Evolutionary conservation across 2,888 invertebrate species (phyloP), one percentile per base, ranked within the genome.

Genomic region (Pyrochroa serraticornis): DNA sequence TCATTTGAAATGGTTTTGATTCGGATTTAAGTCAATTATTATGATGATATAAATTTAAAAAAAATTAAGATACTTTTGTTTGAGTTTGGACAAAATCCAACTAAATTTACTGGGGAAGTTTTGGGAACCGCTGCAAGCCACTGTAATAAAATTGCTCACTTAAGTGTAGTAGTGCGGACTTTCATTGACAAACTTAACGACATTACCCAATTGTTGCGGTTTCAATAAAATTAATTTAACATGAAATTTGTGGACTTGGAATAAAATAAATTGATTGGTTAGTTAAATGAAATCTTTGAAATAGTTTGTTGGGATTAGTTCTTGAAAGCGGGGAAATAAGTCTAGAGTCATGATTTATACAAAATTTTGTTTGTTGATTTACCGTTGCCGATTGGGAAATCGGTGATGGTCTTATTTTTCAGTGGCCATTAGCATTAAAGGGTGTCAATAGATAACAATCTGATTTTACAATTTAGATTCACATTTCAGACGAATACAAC

Each of bases 391-490:
- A 53, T 46, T 22, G 22, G 22, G 5, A 22, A 22, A 22, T 22
- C n/a, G n/a, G n/a, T n/a, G n/a, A n/a, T 22, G 22, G 22, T 46
- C 46, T 53, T 53, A 53, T 53, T 38, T 33, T 8, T 35, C 46
- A 41, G 39, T 53, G 46, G 38, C 39, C 41, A 49, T 49, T 43
- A 56, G 22, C 56, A 58, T 58, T 46, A 43, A 63, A 58, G 55
- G 58, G 60, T 63, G 63, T 58, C 58, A 60, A 59, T 63, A 62
- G 62, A 63, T 60, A 63, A 63, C 58, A 58, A 58, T 56, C 49
- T 55, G 30, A 37, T 47, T 63, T 63, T 56, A 60, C 60, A 60
- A 63, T 63, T 63, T 58, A 58, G 51, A 60, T 63, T 60, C 53
- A 44, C 44, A 37, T 30, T 32, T 44, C 30, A 47, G 48, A 55